Base-by-base conservation (phyloP, 2,797 vertebrate species). In the Malacoraja senta region DNA sequence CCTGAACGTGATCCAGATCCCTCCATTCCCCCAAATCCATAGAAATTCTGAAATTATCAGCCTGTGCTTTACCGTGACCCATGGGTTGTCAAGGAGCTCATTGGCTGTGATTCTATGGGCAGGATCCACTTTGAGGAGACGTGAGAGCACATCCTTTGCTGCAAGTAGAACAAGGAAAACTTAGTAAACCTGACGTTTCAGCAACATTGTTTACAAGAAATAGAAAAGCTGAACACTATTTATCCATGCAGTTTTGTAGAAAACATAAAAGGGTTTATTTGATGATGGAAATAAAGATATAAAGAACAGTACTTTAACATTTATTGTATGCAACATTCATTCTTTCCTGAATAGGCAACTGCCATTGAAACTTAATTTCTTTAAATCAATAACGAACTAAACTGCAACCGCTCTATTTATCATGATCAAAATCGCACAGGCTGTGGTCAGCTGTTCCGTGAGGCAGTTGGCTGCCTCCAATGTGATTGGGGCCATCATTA, bases 61-160 rank as follows among this genome's bases (percentile, higher is more conserved):
- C 17, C 35, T 74, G 61, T 93, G 77, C 83, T 96, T 96, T 95
- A 97, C 97, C 93, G 95, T 97, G 95, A 98, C 95, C 97, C 97
- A 97, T 35, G 97, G 96, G 94, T 95, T 96, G 94, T 97, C 96
- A 72, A 97, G 95, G 0, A 97, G 95, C 94, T 98, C 96, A 94
- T 96, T 96, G 91, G 96, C 96, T 29, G 97, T 96, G 93, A 98
- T 97, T 94, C 97, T 96, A 94, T 98, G 97, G 88, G 96, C 96
- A 38, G 97, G 97, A 93, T 97, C 96, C 3, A 96, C 96, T 95
- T 97, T 96, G 95, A 98, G 95, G 94, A 98, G 96, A 93, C 95
- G 95, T 84, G 95, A 95, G 94, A 98, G 68, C 92, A 97, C 94
- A 93, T 95, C 94, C 96, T 98, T 98, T 93, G 96, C 97, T 98